Conservation (phyloP, 2,113 vertebrate species). For the Lota lota region DNA sequence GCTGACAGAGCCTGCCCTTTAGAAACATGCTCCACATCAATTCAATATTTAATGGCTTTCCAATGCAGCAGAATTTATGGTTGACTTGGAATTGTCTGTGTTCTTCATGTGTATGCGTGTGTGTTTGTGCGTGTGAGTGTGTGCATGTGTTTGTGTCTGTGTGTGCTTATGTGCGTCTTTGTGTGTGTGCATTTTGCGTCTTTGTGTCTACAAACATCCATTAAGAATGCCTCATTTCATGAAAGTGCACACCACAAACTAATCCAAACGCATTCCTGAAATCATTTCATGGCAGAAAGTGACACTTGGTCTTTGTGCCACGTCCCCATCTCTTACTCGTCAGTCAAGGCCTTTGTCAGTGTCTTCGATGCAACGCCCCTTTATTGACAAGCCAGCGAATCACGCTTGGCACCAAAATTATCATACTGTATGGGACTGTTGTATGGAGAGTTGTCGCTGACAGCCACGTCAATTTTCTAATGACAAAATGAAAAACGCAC, state of each 20-base stretch:
- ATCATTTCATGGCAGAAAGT: slow-evolving; percentile 6
- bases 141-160: no score
- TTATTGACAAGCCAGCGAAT: slow-evolving; percentile 57
- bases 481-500: slow-evolving; percentile 30
- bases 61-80: slow-evolving; percentile 1
- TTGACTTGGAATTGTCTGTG: neutral
- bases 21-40: slow-evolving; percentile 25
- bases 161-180: no score
- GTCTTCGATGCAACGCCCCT: slow-evolving; percentile 25
- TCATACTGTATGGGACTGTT: slow-evolving; percentile 35
- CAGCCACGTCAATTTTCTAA: slow-evolving; percentile 53
- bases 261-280: neutral
- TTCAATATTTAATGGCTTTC: slow-evolving; percentile 50
- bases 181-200: no score
- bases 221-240: neutral
- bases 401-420: slow-evolving; percentile 60
- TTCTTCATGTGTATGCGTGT: neutral
- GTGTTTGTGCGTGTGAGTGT: slow-evolving; percentile 6
- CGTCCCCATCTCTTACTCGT: slow-evolving; percentile 32
- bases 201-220: no score
- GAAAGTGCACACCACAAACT: neutral
- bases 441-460: slow-evolving; percentile 50
- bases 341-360: slow-evolving; percentile 52
- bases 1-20: slow-evolving; percentile 42
- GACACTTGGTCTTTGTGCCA: slow-evolving; percentile 10